These are phyloP conservation scores for Bimastos eiseni DNA, from an alignment of 2,888 invertebrate genomes.

Conservation along the genomic window DNA sequence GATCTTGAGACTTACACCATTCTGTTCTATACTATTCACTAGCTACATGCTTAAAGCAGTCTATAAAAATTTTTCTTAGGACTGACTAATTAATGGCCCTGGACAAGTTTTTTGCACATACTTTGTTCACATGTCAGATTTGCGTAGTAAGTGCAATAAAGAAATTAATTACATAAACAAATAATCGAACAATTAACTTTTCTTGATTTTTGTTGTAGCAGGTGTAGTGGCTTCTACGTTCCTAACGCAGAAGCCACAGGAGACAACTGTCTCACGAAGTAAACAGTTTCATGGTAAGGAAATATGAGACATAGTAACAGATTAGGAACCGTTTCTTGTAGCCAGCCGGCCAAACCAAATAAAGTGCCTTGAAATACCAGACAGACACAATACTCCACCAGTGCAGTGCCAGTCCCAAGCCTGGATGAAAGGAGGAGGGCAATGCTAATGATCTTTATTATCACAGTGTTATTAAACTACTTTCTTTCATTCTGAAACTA, in stretches of 20 bases:
- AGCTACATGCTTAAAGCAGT: too few relatives aligned
- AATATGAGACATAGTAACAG: neutral
- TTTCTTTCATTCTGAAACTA: too few relatives aligned
- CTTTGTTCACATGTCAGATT: neutral
- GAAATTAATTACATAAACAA: neutral
- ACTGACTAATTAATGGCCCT: neutral
- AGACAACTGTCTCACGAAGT: neutral
- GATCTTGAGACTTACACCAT: too few relatives aligned
- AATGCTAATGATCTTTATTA: too few relatives aligned
- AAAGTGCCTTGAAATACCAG: neutral
- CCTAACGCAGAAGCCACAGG: neutral
- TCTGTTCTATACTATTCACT: too few relatives aligned
- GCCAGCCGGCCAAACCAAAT: neutral
- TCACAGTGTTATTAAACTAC: too few relatives aligned
- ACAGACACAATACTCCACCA: neutral
- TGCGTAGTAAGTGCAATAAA: neutral
- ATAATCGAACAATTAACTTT: neutral
- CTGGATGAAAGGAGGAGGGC: too few relatives aligned
- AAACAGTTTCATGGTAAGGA: conserved; percentile 17
- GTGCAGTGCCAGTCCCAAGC: too few relatives aligned
- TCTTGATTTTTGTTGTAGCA: neutral
- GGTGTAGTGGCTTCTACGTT: neutral
- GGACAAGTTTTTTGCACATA: neutral
- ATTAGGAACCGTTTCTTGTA: neutral
- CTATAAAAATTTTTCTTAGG: too few relatives aligned